These are phyloP conservation scores for Danaus chrysippus DNA, from an alignment of 2,888 invertebrate genomes.

Conservation along the genomic window DNA sequence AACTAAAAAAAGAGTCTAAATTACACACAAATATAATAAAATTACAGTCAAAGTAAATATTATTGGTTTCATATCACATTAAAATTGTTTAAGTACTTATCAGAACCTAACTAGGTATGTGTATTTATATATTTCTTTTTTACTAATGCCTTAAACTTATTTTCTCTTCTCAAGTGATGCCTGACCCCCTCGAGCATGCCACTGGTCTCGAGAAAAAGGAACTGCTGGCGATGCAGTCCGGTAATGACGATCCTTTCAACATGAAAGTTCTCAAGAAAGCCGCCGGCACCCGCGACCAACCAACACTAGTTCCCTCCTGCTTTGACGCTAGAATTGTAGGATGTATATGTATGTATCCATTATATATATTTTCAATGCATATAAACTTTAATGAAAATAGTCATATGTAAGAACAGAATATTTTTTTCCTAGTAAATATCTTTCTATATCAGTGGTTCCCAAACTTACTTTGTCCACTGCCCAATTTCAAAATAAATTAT, in stretches of 20 bases:
- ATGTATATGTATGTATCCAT: slow-evolving; percentile 87
- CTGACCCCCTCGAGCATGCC: slow-evolving; percentile 94
- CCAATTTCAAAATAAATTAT: no score
- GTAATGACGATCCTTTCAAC: slow-evolving; percentile 93
- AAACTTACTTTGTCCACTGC: no score
- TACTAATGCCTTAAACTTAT: slow-evolving; percentile 9
- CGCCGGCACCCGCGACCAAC: slow-evolving; percentile 89
- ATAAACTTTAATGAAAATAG: no score
- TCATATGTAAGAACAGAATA: no score
- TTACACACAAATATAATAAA: no score
- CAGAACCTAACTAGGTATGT: no score
- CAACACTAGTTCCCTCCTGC: slow-evolving; percentile 94
- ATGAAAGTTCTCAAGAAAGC: slow-evolving; percentile 90
- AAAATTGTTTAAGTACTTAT: no score
- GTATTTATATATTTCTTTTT: slow-evolving; percentile 7
- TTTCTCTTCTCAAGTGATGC: slow-evolving; percentile 80
- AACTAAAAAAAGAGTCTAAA: no score
- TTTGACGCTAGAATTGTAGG: slow-evolving; percentile 94
- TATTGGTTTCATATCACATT: no score
- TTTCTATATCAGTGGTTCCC: no score
- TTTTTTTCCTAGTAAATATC: no score
- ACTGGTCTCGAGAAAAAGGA: slow-evolving; percentile 96
- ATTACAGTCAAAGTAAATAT: no score
- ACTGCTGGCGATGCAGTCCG: slow-evolving; percentile 89
- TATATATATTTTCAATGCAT: slow-evolving; percentile 16